phyloP scores from a whole-genome alignment of 2,113 vertebrate genomes.

The Ia io region DNA sequence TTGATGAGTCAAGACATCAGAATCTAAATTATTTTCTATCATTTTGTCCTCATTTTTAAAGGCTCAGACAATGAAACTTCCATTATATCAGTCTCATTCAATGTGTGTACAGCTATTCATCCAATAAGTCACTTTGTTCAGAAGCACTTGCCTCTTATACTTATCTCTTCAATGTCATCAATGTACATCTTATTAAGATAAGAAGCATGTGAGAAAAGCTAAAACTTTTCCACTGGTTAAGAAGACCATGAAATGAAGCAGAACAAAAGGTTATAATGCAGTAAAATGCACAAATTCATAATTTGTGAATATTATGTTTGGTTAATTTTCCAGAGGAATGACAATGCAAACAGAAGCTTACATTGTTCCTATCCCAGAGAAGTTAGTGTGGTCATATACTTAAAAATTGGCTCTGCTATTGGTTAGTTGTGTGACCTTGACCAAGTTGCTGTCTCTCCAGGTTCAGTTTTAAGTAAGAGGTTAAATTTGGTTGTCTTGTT shows the following conservation, averaged over 20 bases:
- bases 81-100: background rate
- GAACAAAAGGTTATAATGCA: background rate
- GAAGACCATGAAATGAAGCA: conserved; percentile 42
- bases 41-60: conserved; percentile 31
- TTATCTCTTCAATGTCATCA: background rate
- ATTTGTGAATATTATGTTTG: conserved; percentile 7
- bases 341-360: conserved; percentile 16
- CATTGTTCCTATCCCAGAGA: background rate
- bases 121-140: conserved; percentile 30
- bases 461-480: background rate
- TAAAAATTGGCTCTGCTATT: background rate
- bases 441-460: background rate
- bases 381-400: background rate
- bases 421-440: background rate
- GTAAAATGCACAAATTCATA: background rate
- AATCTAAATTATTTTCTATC: conserved; percentile 16
- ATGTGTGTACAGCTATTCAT: background rate
- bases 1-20: background rate
- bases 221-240: background rate
- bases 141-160: background rate
- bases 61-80: background rate
- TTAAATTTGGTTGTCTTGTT: background rate
- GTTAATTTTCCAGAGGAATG: conserved; percentile 30
- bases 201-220: conserved; percentile 13
- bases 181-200: conserved; percentile 1